Percentiles rank a stretch among this genome's conserved stretches.
Conservation (phyloP, 2,113 vertebrate genomes). For the Columba livia region DNA sequence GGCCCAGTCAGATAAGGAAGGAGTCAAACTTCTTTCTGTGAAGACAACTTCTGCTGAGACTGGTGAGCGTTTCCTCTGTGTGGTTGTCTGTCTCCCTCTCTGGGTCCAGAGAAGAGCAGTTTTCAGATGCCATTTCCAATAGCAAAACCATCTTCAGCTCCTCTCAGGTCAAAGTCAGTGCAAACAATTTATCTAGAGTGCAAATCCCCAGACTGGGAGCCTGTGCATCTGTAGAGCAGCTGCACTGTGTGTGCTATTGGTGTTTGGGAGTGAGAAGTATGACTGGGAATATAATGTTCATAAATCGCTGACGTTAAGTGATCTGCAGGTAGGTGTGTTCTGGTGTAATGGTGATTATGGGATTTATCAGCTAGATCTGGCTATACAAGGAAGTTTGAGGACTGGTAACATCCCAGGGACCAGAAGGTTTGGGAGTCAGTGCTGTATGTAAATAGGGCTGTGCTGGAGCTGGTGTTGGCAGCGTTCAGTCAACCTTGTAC, state of each 20-base stretch:
- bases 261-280: background rate
- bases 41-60: constrained; percentile 77
- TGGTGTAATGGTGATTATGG: background rate
- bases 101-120: background rate
- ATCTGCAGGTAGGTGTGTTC: background rate
- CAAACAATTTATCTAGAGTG: background rate
- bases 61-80: constrained; percentile 64
- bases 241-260: background rate
- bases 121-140: background rate
- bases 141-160: background rate
- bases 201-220: background rate
- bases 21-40: constrained; percentile 81
- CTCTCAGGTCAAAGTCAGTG: background rate
- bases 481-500: background rate
- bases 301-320: background rate
- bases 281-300: background rate
- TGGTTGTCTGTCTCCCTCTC: background rate
- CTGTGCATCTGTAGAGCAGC: background rate
- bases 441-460: background rate
- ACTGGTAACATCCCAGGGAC: background rate
- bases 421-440: background rate
- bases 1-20: constrained; percentile 77
- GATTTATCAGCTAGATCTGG: background rate
- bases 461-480: background rate
- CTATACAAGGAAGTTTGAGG: background rate